phyloP scores from a whole-genome alignment of 2,797 vertebrate genomes.

The Halcyon badia region DNA sequence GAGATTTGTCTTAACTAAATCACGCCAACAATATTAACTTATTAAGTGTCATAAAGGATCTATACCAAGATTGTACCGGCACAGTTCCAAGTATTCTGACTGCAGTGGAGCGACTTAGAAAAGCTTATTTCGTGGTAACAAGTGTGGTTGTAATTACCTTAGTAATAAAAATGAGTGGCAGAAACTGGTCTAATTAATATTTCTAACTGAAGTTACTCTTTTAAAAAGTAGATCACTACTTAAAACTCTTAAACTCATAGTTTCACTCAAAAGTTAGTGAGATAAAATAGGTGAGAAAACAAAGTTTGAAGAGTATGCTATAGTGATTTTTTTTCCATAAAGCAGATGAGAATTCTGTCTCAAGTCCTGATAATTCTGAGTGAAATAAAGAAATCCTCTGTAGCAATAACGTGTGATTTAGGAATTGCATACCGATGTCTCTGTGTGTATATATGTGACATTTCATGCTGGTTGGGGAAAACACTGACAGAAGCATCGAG shows the following conservation, averaged over 20 bases:
- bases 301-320: conserved; percentile 72
- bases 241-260: background rate
- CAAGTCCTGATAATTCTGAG: background rate
- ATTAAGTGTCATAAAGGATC: background rate
- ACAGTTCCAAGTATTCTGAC: background rate
- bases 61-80: background rate
- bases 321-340: background rate
- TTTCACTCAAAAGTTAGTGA: background rate
- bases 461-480: background rate
- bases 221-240: background rate
- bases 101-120: background rate
- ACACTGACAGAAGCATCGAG: background rate
- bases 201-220: background rate
- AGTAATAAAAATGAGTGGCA: conserved; percentile 63
- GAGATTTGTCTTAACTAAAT: background rate
- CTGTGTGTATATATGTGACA: background rate
- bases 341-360: background rate
- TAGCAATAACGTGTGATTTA: background rate
- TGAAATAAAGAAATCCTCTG: background rate
- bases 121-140: background rate
- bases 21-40: background rate
- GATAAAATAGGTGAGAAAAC: conserved; percentile 69
- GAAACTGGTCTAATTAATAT: background rate
- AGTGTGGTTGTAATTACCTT: conserved; percentile 64
- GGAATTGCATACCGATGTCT: background rate